Percentiles rank a stretch among this genome's conserved stretches.
Evolutionary conservation across 1,140 invertebrate genomes (phyloP).

Genomic region (Cotesia chilonis): DNA sequence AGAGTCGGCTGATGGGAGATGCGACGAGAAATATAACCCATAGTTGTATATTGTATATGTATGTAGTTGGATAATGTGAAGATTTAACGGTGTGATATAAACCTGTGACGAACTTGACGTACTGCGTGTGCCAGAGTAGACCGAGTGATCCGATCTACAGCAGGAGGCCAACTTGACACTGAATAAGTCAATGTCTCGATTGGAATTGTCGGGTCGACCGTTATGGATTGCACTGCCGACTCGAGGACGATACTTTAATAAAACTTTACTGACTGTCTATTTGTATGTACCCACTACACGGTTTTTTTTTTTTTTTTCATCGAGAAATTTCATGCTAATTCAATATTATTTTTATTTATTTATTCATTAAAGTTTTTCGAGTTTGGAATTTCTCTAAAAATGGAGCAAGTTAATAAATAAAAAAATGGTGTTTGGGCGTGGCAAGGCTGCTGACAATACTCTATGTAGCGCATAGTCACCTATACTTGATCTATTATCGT

Average conservation of each 20-base stretch:
- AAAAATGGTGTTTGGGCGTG: conserved; percentile 41
- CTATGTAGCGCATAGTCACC: conserved; percentile 33
- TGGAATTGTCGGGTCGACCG: conserved; percentile 23
- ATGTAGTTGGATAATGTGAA: conserved; percentile 6
- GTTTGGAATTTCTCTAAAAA: no score
- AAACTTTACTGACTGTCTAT: neutral
- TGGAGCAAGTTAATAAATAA: no score
- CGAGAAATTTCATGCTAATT: no score
- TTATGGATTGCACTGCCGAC: conserved; percentile 18
- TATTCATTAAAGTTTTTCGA: no score
- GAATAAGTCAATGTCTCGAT: conserved; percentile 36
- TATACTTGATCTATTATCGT: conserved; percentile 44
- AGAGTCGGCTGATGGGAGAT: neutral
- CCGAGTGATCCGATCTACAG: conserved; percentile 19
- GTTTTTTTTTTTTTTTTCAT: no score
- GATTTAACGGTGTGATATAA: conserved; percentile 27
- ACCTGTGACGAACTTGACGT: conserved; percentile 36
- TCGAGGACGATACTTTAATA: neutral
- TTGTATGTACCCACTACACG: no score
- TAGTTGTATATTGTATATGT: conserved; percentile 1
- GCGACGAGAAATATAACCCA: conserved; percentile 18
- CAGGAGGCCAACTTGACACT: conserved; percentile 29
- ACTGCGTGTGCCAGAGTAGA: conserved; percentile 31
- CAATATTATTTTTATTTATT: no score
- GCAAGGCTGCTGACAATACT: conserved; percentile 49